Conservation (phyloP, 2,888 invertebrate species). For the Arrhopalites spinosus region DNA sequence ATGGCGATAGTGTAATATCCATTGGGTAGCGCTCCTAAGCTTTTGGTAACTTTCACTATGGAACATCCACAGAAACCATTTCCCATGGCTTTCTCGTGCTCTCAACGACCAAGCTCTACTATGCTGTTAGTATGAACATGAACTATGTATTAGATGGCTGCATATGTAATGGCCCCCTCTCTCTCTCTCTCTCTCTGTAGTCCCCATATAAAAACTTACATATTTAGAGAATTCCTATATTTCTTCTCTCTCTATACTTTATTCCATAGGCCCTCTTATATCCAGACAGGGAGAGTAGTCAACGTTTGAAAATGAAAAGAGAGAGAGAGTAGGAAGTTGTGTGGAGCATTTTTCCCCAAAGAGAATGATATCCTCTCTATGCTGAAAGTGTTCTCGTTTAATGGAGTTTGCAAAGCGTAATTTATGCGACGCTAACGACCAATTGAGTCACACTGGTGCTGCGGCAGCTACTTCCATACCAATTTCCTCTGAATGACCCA, state of each 20-base stretch:
- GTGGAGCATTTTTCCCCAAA: slow-evolving; percentile 20
- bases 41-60: not conserved
- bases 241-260: not conserved
- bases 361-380: slow-evolving; percentile 26
- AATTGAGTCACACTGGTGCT: slow-evolving; percentile 51
- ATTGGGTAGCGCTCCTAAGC: slow-evolving; percentile 27
- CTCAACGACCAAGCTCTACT: slow-evolving; percentile 33
- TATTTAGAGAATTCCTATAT: slow-evolving; percentile 18
- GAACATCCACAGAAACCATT: slow-evolving; percentile 31
- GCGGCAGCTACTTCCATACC: slow-evolving; percentile 44
- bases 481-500: slow-evolving; percentile 42
- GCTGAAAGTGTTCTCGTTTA: slow-evolving; percentile 39
- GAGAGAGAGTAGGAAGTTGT: slow-evolving; percentile 10
- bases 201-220: slow-evolving; percentile 30
- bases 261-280: not conserved
- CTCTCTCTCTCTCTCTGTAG: not conserved
- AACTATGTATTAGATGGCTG: slow-evolving; percentile 39
- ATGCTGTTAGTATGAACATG: slow-evolving; percentile 37
- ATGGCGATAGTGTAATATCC: slow-evolving; percentile 46
- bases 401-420: slow-evolving; percentile 54
- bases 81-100: slow-evolving; percentile 24
- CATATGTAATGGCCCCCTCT: slow-evolving; percentile 31
- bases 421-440: slow-evolving; percentile 56
- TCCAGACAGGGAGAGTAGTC: not conserved
- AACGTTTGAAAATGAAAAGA: slow-evolving; percentile 7